A percentile compares a stretch with the other conserved stretches of the same genome.
Conservation (phyloP, 2,888 invertebrate genomes). For the Gastracanthus pulcherrimus region DNA sequence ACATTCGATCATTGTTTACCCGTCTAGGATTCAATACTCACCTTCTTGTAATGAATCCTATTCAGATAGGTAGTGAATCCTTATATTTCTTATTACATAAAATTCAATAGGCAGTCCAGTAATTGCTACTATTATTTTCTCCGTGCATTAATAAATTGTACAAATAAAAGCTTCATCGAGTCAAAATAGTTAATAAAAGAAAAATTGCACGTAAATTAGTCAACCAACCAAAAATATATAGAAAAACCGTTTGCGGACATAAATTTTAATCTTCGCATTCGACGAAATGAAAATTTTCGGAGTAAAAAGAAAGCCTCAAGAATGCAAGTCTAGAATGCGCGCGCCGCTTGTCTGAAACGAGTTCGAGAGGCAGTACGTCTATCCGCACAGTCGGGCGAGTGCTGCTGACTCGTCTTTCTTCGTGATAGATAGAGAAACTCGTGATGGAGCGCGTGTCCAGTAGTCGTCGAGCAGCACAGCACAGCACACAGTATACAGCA, state of each 20-base stretch:
- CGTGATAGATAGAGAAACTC: neutral
- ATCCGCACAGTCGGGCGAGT: neutral
- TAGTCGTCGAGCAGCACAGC: neutral
- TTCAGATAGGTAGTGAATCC: too few relatives aligned
- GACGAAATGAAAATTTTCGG: neutral
- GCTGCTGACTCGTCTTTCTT: slow-evolving; percentile 15
- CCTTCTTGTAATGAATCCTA: too few relatives aligned
- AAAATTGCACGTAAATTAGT: neutral
- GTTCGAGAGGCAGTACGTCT: neutral
- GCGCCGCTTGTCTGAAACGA: neutral
- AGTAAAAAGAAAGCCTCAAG: too few relatives aligned
- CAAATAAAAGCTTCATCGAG: too few relatives aligned
- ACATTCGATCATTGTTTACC: too few relatives aligned
- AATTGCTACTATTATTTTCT: too few relatives aligned
- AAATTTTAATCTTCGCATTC: neutral
- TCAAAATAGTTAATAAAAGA: too few relatives aligned
- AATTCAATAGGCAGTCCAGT: too few relatives aligned
- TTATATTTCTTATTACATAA: too few relatives aligned
- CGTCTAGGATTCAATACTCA: too few relatives aligned
- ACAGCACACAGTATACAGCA: neutral
- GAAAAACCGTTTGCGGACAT: neutral
- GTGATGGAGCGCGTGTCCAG: slow-evolving; percentile 37
- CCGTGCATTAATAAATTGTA: too few relatives aligned
- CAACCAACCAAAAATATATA: neutral
- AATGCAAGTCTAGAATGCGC: too few relatives aligned